Evolutionary conservation across 1,140 invertebrate species (phyloP).

Genomic region (Pararge aegeria): DNA sequence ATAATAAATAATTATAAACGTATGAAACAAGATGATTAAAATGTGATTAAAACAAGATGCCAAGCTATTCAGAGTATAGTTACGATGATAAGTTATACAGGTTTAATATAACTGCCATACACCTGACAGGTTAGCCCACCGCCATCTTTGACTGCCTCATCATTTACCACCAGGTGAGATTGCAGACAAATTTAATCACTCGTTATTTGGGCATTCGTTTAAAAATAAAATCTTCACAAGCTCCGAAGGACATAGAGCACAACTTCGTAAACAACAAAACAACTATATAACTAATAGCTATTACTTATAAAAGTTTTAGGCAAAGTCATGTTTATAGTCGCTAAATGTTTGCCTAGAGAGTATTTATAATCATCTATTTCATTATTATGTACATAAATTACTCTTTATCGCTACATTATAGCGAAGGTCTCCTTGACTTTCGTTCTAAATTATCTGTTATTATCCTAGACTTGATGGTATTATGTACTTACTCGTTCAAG

Average conservation of each 20-base stretch:
- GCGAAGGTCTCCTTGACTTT: constrained; percentile 25
- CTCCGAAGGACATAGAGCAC: neutral
- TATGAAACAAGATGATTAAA: no score
- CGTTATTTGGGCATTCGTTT: neutral
- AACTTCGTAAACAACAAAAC: constrained; percentile 8
- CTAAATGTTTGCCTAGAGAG: constrained; percentile 30
- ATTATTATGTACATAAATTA: constrained; percentile 32
- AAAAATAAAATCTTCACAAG: neutral
- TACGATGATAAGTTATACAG: no score
- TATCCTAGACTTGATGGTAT: constrained; percentile 21
- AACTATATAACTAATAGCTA: constrained; percentile 16
- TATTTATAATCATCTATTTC: constrained; percentile 31
- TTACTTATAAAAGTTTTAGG: constrained; percentile 31
- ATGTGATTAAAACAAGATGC: no score
- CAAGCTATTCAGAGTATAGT: no score
- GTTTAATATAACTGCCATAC: no score
- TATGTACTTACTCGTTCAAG: neutral
- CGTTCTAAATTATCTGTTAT: constrained; percentile 16
- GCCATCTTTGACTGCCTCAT: no score
- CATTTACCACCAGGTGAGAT: no score
- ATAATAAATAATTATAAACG: no score
- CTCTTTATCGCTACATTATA: constrained; percentile 22
- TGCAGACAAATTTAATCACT: no score
- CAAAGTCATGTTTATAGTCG: constrained; percentile 22
- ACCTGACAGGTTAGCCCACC: no score